phyloP scores from a whole-genome alignment of 2,797 vertebrate species.

The Tragopan temminckii region DNA sequence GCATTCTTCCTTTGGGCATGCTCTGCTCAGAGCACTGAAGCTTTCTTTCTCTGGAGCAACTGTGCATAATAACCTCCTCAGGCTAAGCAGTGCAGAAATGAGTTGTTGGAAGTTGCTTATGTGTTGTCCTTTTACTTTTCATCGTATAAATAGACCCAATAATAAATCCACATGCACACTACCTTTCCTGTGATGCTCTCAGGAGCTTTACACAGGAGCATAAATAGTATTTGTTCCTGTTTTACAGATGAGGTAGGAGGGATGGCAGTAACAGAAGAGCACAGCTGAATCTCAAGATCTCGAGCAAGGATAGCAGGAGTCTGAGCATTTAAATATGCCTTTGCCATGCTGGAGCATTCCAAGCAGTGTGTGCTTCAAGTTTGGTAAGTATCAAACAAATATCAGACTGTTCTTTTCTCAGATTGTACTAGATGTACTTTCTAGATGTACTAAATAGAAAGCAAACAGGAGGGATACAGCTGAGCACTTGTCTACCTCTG shows the following conservation, averaged over 20 bases:
- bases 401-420: not conserved
- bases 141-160: not conserved
- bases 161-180: not conserved
- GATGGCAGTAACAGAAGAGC: not conserved
- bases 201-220: not conserved
- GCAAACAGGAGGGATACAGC: not conserved
- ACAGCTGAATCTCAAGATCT: not conserved
- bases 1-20: not conserved
- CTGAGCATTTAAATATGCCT: not conserved
- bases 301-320: not conserved
- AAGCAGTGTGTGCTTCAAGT: not conserved
- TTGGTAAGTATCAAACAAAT: not conserved
- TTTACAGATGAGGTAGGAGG: not conserved
- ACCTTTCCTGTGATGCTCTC: not conserved
- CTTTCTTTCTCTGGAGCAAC: not conserved
- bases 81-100: not conserved
- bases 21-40: not conserved
- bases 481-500: fast-evolving
- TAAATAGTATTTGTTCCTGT: not conserved
- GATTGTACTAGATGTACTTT: too few relatives aligned
- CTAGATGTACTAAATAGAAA: not conserved
- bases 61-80: not conserved
- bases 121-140: not conserved
- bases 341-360: not conserved
- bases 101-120: not conserved